Base-by-base conservation (phyloP, 2,888 invertebrate genomes). In the Platerodrilus igneus region DNA sequence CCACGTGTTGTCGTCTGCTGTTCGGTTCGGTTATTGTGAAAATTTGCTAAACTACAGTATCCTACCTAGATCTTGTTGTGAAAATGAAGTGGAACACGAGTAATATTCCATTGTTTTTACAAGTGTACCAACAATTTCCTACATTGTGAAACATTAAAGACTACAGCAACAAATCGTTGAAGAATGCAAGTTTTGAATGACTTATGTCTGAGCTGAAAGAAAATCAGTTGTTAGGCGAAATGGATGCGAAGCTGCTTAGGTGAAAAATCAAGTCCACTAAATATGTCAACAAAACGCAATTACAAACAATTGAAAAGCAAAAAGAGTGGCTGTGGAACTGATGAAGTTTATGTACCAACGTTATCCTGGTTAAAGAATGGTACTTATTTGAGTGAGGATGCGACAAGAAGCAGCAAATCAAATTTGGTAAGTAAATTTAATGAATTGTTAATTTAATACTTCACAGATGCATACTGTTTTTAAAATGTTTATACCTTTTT, bases 291-390 rank as follows among this genome's bases (percentile, higher is more conserved):
- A 54, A 48, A 51, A 50, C 49, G 51, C 51, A 57, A 52, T 47
- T 54, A 52, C 50, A 51, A 44, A 57, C 57, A 52, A 51, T 58
- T 50, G 46, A 50, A 52, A 54, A 51, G 52, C 45, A 57, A 54
- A 43, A 58, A 56, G 54, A 57, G 55, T 56, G 53, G 45, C 5
- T 51, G 52, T 47, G 52, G 51, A 37, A 35, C 37, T 19, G 37
- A 47, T 7, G 43, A 55, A 6, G 27, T 51, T 5, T 67, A 66
- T 38, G 39, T 25, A 14, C 66, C 67, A 1, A 59, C 50, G 47
- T 52, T 55, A 51, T 47, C 49, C 46, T 53, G 58, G 53, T 57
- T 57, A 50, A 19, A 50, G 2, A 53, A 56, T 15, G 61, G 66
- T 9, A 31, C 13, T 32, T 38, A n/a, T 32, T 21, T 38, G 25